Evolutionary conservation across 2,888 invertebrate species (phyloP).

Genomic region (Synergus japonicus): DNA sequence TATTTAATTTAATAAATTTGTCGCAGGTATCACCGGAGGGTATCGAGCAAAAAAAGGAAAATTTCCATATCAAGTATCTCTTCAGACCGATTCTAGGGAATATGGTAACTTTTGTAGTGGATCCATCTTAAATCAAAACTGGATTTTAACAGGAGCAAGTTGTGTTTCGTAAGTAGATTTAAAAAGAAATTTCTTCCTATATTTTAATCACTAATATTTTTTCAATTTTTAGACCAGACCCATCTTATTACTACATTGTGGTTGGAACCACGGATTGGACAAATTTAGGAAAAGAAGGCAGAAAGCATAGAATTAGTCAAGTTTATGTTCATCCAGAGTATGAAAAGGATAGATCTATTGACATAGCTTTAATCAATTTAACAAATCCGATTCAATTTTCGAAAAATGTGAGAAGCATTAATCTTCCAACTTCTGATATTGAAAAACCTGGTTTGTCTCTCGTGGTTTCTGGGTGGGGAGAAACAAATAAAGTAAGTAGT

Average conservation of each 20-base stretch:
- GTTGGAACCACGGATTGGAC: constrained; percentile 13
- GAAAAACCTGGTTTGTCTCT: background rate
- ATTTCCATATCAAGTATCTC: constrained; percentile 23
- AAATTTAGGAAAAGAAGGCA: background rate
- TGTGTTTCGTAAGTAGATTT: constrained; percentile 11
- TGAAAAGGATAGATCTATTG: constrained; percentile 8
- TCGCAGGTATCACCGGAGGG: constrained; percentile 3
- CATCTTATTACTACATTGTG: constrained; percentile 1
- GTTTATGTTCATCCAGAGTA: constrained; percentile 2
- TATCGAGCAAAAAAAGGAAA: background rate
- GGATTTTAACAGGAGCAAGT: constrained; percentile 20
- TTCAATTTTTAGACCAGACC: background rate
- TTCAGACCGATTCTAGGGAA: background rate
- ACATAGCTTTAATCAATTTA: constrained; percentile 6
- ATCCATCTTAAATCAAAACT: constrained; percentile 17
- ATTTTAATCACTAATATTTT: background rate
- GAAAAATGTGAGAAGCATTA: background rate
- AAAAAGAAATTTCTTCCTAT: background rate
- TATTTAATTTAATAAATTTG: background rate
- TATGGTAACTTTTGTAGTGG: constrained; percentile 22
- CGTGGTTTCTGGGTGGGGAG: background rate
- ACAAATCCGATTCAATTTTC: background rate
- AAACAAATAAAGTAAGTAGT: background rate
- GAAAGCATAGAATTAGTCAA: background rate
- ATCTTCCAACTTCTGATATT: background rate